A percentile compares a stretch with the other conserved stretches of the same genome.
These are phyloP conservation scores for Rallus crepitans DNA, from an alignment of 2,797 vertebrate species.

Conservation along the genomic window DNA sequence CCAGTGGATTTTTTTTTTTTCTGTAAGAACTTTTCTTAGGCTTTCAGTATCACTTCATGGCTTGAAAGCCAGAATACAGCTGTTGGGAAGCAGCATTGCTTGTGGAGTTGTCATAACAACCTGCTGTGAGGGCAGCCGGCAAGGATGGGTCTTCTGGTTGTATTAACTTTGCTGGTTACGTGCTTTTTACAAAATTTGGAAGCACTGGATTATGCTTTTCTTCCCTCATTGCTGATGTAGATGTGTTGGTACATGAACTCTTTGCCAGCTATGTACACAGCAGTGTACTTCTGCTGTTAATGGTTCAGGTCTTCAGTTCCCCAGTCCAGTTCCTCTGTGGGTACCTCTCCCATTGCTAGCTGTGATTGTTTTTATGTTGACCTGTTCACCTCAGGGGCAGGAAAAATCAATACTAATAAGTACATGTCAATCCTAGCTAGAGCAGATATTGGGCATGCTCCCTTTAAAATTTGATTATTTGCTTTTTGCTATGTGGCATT, in stretches of 20 bases:
- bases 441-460: neutral
- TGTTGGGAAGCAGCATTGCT: neutral
- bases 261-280: neutral
- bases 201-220: neutral
- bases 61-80: neutral
- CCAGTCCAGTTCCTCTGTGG: neutral
- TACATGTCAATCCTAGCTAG: neutral
- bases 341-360: neutral
- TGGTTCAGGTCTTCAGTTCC: neutral
- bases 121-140: neutral
- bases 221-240: neutral
- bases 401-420: neutral
- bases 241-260: neutral
- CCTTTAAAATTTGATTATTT: neutral
- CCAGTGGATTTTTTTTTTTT: neutral
- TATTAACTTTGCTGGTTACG: neutral
- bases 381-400: neutral
- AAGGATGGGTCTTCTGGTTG: neutral
- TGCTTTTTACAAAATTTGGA: neutral
- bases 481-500: neutral
- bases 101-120: conserved; percentile 48
- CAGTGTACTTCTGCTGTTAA: neutral
- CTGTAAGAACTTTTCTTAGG: neutral
- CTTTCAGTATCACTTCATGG: conserved; percentile 13
- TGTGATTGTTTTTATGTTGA: neutral